Evolutionary conservation across 2,888 invertebrate species (phyloP).

Genomic region (Epistrophe grossulariae): DNA sequence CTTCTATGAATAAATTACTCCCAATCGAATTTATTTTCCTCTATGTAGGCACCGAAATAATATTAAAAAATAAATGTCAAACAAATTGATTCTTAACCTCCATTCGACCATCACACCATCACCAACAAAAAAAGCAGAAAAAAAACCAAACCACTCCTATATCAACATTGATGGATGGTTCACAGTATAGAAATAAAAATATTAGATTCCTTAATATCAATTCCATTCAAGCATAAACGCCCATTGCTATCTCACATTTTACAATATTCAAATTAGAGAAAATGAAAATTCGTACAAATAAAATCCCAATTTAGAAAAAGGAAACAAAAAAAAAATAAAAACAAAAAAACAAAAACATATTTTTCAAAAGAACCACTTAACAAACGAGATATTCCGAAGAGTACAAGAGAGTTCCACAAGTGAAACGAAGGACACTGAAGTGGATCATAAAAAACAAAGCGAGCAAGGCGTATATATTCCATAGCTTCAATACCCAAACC

Average conservation of each 20-base stretch:
- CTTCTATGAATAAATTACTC: neutral
- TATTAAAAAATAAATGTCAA: constrained; percentile 28
- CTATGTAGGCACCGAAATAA: neutral
- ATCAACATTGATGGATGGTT: constrained; percentile 36
- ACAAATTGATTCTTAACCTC: constrained; percentile 32
- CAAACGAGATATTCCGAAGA: constrained; percentile 58
- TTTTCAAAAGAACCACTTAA: constrained; percentile 61
- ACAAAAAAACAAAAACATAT: constrained; percentile 48
- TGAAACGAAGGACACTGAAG: constrained; percentile 53
- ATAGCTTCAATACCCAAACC: constrained; percentile 5
- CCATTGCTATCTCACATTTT: constrained; percentile 21
- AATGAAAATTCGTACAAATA: constrained; percentile 25
- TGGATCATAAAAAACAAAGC: constrained; percentile 56
- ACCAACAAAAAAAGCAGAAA: neutral
- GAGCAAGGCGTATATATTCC: constrained; percentile 21
- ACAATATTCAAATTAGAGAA: constrained; percentile 44
- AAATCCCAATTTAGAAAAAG: constrained; percentile 31
- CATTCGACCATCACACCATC: neutral
- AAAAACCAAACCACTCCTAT: neutral
- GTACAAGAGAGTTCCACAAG: constrained; percentile 48
- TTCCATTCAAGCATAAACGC: constrained; percentile 36
- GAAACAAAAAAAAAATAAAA: neutral
- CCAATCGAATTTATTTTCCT: neutral
- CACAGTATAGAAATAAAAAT: constrained; percentile 36
- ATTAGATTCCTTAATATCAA: constrained; percentile 41